Evolutionary conservation across 2,113 vertebrate genomes (phyloP), one percentile per base, ranked within the genome.

Genomic region (Lasiurus cinereus): DNA sequence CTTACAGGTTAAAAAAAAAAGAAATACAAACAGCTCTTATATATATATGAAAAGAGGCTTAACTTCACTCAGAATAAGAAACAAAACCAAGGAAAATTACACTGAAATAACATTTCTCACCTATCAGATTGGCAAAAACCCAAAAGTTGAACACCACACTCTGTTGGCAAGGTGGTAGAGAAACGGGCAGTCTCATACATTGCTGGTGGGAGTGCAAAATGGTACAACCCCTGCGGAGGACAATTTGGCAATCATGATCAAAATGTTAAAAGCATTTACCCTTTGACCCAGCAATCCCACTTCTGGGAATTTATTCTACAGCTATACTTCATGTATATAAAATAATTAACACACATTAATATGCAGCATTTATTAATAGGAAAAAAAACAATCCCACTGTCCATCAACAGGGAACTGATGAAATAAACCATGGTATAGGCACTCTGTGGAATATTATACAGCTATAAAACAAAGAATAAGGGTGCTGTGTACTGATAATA

Each of bases 241-340:
- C 88, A 84, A 92, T 95, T 96, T 96, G 95, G 82, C 95, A 93
- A 52, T 66, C 39, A 48, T 80, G 69, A 85, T 88, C 39, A 76
- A 94, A 90, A 95, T 86, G 76, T 52, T 36, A 92, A 96, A 93
- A 85, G 82, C 48, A 93, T 96, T 97, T 96, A 95, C 84, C 92
- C 96, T 97, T 82, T 94, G 95, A 95, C 90, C 87, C 80, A 93
- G 88, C 62, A 77, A 92, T 94, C 84, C 43, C 59, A 78, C 92
- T 94, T 86, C 64, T 91, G 92, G 94, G 92, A 90, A 93, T 96
- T 88, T 83, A 85, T 85, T 18, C 90, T 88, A 69, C 48, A 84
- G 10, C 56, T 72, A 83, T 2, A 62, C 3, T 6, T 62, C 22
- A 36, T 8, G 78, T 62, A 46, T 39, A 84, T 21, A 16, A 72